These are phyloP conservation scores for Leptinotarsa peninsularis DNA, from an alignment of 2,888 invertebrate genomes.

Conservation along the genomic window DNA sequence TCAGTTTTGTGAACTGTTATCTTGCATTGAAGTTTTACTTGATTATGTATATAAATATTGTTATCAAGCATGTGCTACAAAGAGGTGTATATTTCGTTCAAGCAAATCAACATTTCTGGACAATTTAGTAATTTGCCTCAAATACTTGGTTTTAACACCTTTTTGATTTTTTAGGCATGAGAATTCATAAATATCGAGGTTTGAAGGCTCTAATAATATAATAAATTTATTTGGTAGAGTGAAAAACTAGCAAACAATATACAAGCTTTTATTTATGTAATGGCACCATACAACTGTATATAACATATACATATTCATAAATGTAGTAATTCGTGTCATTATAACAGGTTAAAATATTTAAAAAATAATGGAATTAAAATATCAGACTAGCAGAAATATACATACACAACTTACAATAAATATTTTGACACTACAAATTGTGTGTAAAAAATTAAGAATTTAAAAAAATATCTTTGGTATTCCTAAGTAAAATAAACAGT, in stretches of 20 bases:
- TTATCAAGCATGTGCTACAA: no score
- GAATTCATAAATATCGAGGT: no score
- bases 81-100: no score
- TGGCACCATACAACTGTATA: conserved; percentile 57
- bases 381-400: conserved; percentile 57
- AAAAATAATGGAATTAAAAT: conserved; percentile 53
- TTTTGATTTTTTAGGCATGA: no score
- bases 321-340: conserved; percentile 47
- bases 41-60: no score
- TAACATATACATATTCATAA: conserved; percentile 48
- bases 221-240: not conserved
- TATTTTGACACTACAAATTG: conserved; percentile 49
- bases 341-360: conserved; percentile 52
- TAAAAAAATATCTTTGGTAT: conserved; percentile 55
- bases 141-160: no score
- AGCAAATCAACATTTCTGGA: no score
- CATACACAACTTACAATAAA: conserved; percentile 44
- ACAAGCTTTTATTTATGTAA: conserved; percentile 61
- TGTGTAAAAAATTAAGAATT: conserved; percentile 28
- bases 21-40: no score
- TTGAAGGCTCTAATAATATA: no score
- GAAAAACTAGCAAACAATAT: conserved; percentile 54
- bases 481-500: conserved; percentile 42
- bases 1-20: no score
- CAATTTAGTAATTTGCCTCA: no score